Conservation (phyloP, 2,888 invertebrate genomes). For the Melolontha melolontha region DNA sequence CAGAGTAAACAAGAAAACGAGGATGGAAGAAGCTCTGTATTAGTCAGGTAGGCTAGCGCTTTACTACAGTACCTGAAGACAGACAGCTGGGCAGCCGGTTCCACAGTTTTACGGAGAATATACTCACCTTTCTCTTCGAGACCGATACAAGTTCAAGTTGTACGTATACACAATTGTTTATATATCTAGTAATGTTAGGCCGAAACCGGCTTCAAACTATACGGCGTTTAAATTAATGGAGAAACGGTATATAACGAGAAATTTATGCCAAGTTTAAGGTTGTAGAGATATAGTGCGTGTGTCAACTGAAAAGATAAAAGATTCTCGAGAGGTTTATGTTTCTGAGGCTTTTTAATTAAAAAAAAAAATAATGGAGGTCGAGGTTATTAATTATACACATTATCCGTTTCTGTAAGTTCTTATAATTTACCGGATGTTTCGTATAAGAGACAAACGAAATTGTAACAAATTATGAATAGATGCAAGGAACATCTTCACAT, state of each 20-base stretch:
- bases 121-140: slow-evolving; percentile 40
- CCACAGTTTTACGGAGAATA: slow-evolving; percentile 43
- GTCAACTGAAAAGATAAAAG: slow-evolving; percentile 26
- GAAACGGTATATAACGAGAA: slow-evolving; percentile 38
- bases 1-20: slow-evolving; percentile 10
- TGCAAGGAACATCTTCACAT: too few species aligned
- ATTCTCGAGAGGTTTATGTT: slow-evolving; percentile 26
- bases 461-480: too few species aligned
- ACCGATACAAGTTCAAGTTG: slow-evolving; percentile 35
- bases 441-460: too few species aligned
- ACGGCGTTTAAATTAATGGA: slow-evolving; percentile 29
- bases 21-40: slow-evolving; percentile 21
- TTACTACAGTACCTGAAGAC: slow-evolving; percentile 22
- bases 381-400: slow-evolving; percentile 3
- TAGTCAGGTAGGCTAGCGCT: slow-evolving; percentile 23
- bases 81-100: slow-evolving; percentile 51
- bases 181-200: slow-evolving; percentile 29
- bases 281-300: slow-evolving; percentile 29
- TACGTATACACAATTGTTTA: slow-evolving; percentile 36
- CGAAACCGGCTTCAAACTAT: slow-evolving; percentile 33
- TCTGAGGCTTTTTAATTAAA: slow-evolving; percentile 23
- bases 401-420: neutral
- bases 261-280: slow-evolving; percentile 32
- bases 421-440: too few species aligned
- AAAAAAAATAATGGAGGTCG: slow-evolving; percentile 11